These are phyloP conservation scores for Scolopax bukidnonensis DNA, from an alignment of 2,797 vertebrate genomes.

Conservation along the genomic window DNA sequence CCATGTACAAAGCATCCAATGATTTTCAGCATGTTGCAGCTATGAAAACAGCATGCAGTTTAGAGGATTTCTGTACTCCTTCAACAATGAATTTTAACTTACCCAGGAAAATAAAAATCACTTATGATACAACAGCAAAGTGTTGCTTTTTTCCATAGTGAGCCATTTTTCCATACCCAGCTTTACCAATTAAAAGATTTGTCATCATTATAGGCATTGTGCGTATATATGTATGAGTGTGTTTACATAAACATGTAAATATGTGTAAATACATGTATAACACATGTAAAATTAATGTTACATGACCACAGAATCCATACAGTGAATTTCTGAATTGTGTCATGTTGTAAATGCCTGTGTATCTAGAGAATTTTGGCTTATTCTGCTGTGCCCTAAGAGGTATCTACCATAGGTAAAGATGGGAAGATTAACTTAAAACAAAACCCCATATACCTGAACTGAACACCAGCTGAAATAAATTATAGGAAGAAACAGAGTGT, in stretches of 20 bases:
- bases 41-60: not conserved
- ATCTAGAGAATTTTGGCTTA: not conserved
- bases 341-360: accelerated
- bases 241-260: not conserved
- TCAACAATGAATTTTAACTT: not conserved
- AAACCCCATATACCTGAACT: not conserved
- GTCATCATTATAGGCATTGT: not conserved
- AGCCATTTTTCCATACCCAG: not conserved
- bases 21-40: not conserved
- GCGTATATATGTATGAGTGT: not conserved
- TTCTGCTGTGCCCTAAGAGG: not conserved
- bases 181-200: not conserved
- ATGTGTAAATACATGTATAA: not conserved
- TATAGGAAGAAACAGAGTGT: not conserved
- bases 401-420: not conserved
- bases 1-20: not conserved
- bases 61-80: not conserved
- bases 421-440: not conserved
- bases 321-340: not conserved
- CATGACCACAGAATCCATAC: not conserved
- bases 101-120: not conserved
- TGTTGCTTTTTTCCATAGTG: not conserved
- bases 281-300: not conserved
- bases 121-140: not conserved
- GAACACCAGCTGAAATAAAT: not conserved